Percentiles rank a stretch among this genome's conserved stretches.
phyloP scores from a whole-genome alignment of 2,888 invertebrate genomes.

The Seira ritae region DNA sequence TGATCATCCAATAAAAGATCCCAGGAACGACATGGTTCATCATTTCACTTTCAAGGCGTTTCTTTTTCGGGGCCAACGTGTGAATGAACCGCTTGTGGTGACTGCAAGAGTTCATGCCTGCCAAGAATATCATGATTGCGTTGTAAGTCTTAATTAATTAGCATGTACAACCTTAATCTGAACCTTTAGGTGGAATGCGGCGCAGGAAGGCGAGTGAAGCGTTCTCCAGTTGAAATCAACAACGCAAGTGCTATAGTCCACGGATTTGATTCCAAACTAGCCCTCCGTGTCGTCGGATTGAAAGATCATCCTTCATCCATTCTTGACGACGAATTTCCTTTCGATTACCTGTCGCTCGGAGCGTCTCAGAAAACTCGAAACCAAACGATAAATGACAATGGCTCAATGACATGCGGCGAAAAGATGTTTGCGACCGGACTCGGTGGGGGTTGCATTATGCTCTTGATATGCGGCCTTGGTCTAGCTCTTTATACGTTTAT shows the following conservation, averaged over 20 bases:
- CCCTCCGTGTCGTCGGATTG: constrained; percentile 69
- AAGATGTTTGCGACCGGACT: constrained; percentile 69
- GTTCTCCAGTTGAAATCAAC: constrained; percentile 66
- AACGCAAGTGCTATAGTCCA: constrained; percentile 67
- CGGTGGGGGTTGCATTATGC: constrained; percentile 61
- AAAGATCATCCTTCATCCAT: constrained; percentile 67
- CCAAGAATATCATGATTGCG: constrained; percentile 69
- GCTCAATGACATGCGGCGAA: constrained; percentile 62
- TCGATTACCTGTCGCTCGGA: constrained; percentile 34
- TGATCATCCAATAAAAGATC: constrained; percentile 69
- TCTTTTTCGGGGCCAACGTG: constrained; percentile 72
- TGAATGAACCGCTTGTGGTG: constrained; percentile 72
- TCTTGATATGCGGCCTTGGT: constrained; percentile 63
- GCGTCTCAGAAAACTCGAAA: not conserved
- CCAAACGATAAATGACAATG: constrained; percentile 1
- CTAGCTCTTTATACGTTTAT: constrained; percentile 64
- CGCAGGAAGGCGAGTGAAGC: constrained; percentile 51
- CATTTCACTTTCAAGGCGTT: constrained; percentile 73
- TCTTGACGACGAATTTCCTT: constrained; percentile 61
- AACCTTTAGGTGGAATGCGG: constrained; percentile 50
- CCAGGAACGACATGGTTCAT: constrained; percentile 71
- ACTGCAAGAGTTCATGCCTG: constrained; percentile 73
- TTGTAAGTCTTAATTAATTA: constrained; percentile 41
- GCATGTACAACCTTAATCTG: not conserved
- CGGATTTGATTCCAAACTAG: constrained; percentile 68